phyloP scores from a whole-genome alignment of 2,888 invertebrate genomes.

The Dascillus cervinus region DNA sequence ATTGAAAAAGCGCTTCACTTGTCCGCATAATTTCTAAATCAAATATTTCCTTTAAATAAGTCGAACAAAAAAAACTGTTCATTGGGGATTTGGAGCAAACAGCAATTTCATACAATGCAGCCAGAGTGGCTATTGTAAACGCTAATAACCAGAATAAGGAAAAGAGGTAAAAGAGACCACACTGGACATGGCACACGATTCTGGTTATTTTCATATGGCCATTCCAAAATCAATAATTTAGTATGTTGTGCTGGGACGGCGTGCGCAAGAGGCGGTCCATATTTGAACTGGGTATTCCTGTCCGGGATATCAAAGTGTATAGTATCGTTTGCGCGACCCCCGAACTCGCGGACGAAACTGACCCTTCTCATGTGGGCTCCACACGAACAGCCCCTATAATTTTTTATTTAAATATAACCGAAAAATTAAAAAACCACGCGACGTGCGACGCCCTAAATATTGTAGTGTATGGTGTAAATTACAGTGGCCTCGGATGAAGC shows the following conservation, averaged over 20 bases:
- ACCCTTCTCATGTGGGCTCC: constrained; percentile 30
- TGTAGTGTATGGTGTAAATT: constrained; percentile 43
- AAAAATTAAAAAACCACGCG: constrained; percentile 6
- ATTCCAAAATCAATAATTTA: constrained; percentile 35
- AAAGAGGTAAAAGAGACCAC: too few species aligned
- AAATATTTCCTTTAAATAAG: too few species aligned
- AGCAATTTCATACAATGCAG: too few species aligned
- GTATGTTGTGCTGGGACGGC: constrained; percentile 33
- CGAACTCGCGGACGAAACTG: constrained; percentile 23
- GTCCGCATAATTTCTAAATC: too few species aligned
- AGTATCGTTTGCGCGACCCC: constrained; percentile 26
- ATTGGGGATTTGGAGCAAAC: too few species aligned
- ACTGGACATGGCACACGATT: too few species aligned
- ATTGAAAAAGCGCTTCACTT: too few species aligned
- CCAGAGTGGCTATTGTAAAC: too few species aligned
- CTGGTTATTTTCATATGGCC: constrained; percentile 19
- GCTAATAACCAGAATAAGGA: too few species aligned
- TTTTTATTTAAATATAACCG: constrained; percentile 7
- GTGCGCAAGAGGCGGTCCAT: constrained; percentile 28
- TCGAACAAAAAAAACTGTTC: too few species aligned
- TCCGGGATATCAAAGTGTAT: constrained; percentile 31
- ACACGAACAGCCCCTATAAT: constrained; percentile 12
- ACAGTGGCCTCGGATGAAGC: constrained; percentile 45
- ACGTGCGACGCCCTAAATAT: constrained; percentile 9
- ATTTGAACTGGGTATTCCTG: constrained; percentile 33